Evolutionary conservation across 2,888 invertebrate species (phyloP).

Genomic region (Ceraclea dissimilis): DNA sequence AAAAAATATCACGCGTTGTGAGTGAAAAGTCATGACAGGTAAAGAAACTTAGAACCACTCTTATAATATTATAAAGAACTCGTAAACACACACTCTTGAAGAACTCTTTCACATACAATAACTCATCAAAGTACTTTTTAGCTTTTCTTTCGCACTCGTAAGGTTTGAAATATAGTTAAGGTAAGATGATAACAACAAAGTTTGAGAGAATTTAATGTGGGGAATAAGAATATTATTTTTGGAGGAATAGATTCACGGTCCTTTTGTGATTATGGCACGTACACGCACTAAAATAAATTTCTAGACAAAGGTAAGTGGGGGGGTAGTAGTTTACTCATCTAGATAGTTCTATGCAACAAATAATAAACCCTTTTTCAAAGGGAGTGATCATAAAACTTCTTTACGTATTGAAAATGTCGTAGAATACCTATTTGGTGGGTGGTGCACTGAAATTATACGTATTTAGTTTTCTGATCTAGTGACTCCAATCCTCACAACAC

Average conservation of each 20-base stretch:
- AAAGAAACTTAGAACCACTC: background rate
- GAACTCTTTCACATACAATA: background rate
- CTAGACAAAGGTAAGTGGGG: background rate
- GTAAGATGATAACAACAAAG: background rate
- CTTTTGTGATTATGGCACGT: background rate
- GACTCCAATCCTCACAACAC: too few species aligned
- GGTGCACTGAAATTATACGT: too few species aligned
- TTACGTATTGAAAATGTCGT: too few species aligned
- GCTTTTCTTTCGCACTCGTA: background rate
- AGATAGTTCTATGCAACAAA: too few species aligned
- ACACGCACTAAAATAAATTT: background rate
- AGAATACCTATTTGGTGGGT: too few species aligned
- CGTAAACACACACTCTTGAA: background rate
- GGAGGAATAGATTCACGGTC: background rate
- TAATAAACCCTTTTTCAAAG: too few species aligned
- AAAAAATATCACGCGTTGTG: slow-evolving; percentile 5
- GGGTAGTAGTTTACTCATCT: too few species aligned
- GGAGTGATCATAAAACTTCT: too few species aligned
- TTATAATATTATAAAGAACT: background rate
- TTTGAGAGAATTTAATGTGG: background rate
- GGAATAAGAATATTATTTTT: background rate
- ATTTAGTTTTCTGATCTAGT: too few species aligned
- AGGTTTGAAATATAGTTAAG: background rate
- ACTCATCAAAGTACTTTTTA: background rate
- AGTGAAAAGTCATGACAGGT: slow-evolving; percentile 10